Conservation (phyloP, 2,113 vertebrate genomes). For the Myrmophylax atrothorax region DNA sequence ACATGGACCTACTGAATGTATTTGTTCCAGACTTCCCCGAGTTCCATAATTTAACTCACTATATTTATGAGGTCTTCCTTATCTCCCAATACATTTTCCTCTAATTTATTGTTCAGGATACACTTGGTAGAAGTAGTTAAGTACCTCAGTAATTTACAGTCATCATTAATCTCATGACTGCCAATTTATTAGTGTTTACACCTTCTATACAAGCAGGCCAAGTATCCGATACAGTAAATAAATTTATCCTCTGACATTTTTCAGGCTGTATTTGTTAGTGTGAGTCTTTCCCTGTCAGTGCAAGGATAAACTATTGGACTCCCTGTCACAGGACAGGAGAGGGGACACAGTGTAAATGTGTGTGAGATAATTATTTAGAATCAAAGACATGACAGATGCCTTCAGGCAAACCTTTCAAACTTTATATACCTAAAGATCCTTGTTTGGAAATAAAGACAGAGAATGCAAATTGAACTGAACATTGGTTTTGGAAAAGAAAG, state of each 20-base stretch:
- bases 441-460: neutral
- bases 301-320: neutral
- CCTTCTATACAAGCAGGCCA: neutral
- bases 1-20: neutral
- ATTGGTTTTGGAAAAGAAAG: neutral
- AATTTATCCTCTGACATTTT: neutral
- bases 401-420: neutral
- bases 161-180: slow-evolving; percentile 8
- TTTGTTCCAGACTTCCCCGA: neutral
- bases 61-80: slow-evolving; percentile 11
- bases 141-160: neutral
- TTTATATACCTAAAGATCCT: neutral
- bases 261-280: neutral
- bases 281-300: neutral
- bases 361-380: neutral
- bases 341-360: neutral
- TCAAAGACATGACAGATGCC: neutral
- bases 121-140: neutral
- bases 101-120: neutral
- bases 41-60: neutral
- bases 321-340: neutral
- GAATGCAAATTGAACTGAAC: neutral
- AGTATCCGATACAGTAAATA: neutral
- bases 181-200: slow-evolving; percentile 31
- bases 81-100: neutral